These are phyloP conservation scores for Drosophila putrida DNA, from an alignment of 2,888 invertebrate genomes.

Conservation along the genomic window DNA sequence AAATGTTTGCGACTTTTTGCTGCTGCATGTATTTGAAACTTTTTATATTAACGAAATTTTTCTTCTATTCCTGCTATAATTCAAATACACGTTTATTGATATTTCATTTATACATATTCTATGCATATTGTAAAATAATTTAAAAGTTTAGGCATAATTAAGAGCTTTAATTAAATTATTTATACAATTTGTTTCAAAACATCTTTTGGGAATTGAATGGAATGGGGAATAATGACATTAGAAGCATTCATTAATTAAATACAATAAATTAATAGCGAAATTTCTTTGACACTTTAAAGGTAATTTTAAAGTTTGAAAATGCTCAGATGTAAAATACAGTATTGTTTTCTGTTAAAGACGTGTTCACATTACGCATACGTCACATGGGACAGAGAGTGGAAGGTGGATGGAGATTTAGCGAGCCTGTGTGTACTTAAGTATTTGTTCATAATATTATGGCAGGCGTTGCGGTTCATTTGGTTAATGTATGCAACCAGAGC, in stretches of 20 bases:
- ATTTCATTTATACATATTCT: too few relatives aligned
- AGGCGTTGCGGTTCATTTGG: constrained; percentile 76
- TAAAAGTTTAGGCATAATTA: not conserved
- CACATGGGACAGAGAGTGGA: constrained; percentile 38
- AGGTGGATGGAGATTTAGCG: not conserved
- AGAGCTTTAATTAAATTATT: not conserved
- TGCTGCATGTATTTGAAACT: too few relatives aligned
- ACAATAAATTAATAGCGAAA: too few relatives aligned
- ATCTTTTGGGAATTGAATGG: not conserved
- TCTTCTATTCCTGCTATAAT: too few relatives aligned
- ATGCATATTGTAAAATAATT: too few relatives aligned
- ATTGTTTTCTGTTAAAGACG: constrained; percentile 31
- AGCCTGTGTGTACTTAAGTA: constrained; percentile 44
- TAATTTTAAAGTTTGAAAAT: not conserved
- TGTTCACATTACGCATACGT: constrained; percentile 58
- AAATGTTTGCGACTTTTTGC: too few relatives aligned
- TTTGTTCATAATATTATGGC: constrained; percentile 62
- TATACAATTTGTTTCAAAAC: not conserved
- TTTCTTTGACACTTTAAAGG: not conserved
- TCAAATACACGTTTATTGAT: too few relatives aligned
- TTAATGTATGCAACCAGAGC: constrained; percentile 69
- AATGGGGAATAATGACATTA: too few relatives aligned
- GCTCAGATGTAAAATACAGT: not conserved
- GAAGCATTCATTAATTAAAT: too few relatives aligned
- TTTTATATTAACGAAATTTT: too few relatives aligned